Percentiles rank a stretch among this genome's conserved stretches.
Conservation (phyloP, 2,888 invertebrate species). For the Halictus quadricinctus region DNA sequence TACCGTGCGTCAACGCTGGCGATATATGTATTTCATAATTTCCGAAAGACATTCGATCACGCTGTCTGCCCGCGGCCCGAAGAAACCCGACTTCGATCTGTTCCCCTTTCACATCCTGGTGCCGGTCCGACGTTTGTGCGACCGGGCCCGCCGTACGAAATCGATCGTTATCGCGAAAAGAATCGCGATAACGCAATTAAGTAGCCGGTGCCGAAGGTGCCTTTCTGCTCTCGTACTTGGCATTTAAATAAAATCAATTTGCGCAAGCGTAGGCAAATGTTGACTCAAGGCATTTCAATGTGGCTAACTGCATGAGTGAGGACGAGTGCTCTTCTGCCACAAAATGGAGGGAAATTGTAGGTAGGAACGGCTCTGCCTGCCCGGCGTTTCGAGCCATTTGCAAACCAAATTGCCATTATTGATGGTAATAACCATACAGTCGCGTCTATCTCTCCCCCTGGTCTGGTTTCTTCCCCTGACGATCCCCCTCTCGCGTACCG, state of each 20-base stretch:
- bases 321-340: slow-evolving; percentile 74
- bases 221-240: slow-evolving; percentile 75
- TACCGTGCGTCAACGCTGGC: not conserved
- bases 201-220: slow-evolving; percentile 70
- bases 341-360: slow-evolving; percentile 81
- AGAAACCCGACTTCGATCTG: not conserved
- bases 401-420: slow-evolving; percentile 82
- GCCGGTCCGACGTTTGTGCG: not conserved
- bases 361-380: slow-evolving; percentile 77
- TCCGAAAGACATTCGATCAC: not conserved
- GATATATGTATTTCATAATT: slow-evolving; percentile 20
- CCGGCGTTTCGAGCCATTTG: slow-evolving; percentile 78
- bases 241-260: slow-evolving; percentile 81
- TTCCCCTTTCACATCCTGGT: slow-evolving; percentile 25
- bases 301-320: slow-evolving; percentile 77
- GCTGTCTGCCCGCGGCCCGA: not conserved
- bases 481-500: slow-evolving; percentile 40
- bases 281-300: slow-evolving; percentile 81
- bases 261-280: slow-evolving; percentile 80
- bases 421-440: slow-evolving; percentile 81
- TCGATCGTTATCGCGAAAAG: slow-evolving; percentile 66
- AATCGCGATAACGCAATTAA: slow-evolving; percentile 78
- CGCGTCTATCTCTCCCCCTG: slow-evolving; percentile 64
- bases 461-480: slow-evolving; percentile 40
- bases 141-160: not conserved